phyloP scores from a whole-genome alignment of 2,797 vertebrate genomes.

The Scolopax bukidnonensis region DNA sequence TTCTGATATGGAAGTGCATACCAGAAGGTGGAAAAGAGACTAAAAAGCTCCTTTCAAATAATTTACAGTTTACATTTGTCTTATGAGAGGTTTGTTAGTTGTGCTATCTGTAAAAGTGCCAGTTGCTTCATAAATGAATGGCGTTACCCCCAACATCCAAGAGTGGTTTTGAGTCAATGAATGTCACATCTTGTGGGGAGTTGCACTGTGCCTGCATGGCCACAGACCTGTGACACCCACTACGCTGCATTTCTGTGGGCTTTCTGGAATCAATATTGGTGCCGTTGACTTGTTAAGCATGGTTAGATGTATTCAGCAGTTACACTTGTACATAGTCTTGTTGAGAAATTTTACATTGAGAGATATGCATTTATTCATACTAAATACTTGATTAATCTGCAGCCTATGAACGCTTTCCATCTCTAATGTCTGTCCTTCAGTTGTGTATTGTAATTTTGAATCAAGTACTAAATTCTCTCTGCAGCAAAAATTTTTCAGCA shows the following conservation, averaged over 20 bases:
- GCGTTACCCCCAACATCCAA: background rate
- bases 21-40: background rate
- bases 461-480: background rate
- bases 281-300: background rate
- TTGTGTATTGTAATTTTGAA: background rate
- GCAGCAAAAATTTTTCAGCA: background rate
- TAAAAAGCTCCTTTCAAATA: background rate
- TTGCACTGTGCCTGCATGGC: rapidly evolving
- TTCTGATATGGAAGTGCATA: background rate
- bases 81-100: background rate
- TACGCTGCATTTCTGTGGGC: rapidly evolving
- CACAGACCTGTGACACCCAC: background rate
- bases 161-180: background rate
- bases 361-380: conserved; percentile 3
- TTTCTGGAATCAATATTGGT: background rate
- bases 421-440: background rate
- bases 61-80: background rate
- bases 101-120: background rate
- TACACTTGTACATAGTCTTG: background rate
- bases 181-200: background rate
- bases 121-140: background rate
- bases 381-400: background rate
- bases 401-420: background rate
- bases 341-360: background rate
- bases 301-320: background rate